Evolutionary conservation across 1,140 invertebrate genomes (phyloP), one percentile per base, ranked within the genome.

Genomic region (Ruditapes philippinarum): DNA sequence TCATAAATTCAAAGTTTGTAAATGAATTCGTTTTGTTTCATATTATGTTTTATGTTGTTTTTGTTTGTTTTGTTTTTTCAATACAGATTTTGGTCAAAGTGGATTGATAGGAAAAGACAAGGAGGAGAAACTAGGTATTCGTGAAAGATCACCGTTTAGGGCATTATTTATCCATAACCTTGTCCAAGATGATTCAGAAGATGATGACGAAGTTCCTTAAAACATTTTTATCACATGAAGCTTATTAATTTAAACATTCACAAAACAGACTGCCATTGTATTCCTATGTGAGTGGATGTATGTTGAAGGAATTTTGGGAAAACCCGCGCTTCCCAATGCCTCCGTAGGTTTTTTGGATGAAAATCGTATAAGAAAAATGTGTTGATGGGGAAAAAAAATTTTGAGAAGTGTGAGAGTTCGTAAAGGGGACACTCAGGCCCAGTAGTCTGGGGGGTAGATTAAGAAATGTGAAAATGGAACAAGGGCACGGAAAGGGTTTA

Each of bases 31-130:
- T 65, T 9, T 12, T 65, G 60, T 65, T 65, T 31, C n/a, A 65
- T 65, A 65, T 12, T 65, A n/a, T 65, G n/a, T 65, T 65, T n/a
- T n/a, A 65, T 65, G 9, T 65, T 65, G n/a, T n/a, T 65, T 7
- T 12, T 9, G 9, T 9, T 49, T 65, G 60, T 65, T 65, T 65
- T n/a, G 22, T 65, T 65, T n/a, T 65, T 65, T 12, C 22, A 65
- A 25, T n/a, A 31, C 9, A 65, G 60, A 65, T n/a, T n/a, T 12
- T 65, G 60, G 60, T 65, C 9, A 65, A 65, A 65, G 60, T 65
- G 60, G 60, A n/a, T 31, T 65, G 60, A 65, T 65, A 65, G 60
- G 22, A 65, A n/a, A 65, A 65, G 60, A 65, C 60, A 65, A 65
- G 60, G n/a, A 65, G 7, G 60, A 65, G 60, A 65, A 65, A 31